Evolutionary conservation across 1,140 invertebrate species (phyloP).

Genomic region (Bursaphelenchus mucronatus): DNA sequence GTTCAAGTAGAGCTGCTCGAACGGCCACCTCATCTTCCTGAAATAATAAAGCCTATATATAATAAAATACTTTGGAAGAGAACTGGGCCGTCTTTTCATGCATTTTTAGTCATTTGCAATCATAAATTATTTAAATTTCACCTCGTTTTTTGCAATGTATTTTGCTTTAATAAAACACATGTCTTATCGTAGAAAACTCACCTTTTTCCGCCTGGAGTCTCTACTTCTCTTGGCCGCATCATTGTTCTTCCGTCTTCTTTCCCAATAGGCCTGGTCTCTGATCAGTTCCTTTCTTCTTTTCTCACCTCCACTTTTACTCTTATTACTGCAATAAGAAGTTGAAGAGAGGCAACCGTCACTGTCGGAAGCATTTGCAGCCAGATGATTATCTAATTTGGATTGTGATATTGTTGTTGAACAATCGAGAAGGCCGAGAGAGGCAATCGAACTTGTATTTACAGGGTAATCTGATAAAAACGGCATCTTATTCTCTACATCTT

Average conservation of each 20-base stretch:
- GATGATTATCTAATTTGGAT: neutral
- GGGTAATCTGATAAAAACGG: no score
- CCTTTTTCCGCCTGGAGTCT: constrained; percentile 77
- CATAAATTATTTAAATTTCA: neutral
- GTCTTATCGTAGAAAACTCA: constrained; percentile 18
- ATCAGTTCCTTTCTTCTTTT: constrained; percentile 36
- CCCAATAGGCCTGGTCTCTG: constrained; percentile 79
- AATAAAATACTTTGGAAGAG: neutral
- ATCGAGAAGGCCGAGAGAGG: no score
- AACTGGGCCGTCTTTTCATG: neutral
- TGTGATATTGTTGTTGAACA: neutral
- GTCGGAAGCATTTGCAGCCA: constrained; percentile 13
- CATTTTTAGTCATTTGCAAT: no score
- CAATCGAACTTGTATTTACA: no score
- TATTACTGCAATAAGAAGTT: constrained; percentile 20
- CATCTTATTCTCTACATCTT: no score
- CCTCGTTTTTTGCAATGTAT: constrained; percentile 10
- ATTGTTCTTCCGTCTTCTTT: constrained; percentile 84
- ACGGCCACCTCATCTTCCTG: constrained; percentile 83
- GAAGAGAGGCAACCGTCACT: constrained; percentile 27
- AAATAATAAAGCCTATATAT: constrained; percentile 9
- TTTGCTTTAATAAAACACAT: constrained; percentile 2
- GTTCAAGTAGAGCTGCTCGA: constrained; percentile 76
- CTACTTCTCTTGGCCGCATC: constrained; percentile 87
- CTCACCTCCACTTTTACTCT: constrained; percentile 5